Evolutionary conservation across 1,140 invertebrate species (phyloP), one percentile per base, ranked within the genome.

Genomic region (Heliconius hewitsoni): DNA sequence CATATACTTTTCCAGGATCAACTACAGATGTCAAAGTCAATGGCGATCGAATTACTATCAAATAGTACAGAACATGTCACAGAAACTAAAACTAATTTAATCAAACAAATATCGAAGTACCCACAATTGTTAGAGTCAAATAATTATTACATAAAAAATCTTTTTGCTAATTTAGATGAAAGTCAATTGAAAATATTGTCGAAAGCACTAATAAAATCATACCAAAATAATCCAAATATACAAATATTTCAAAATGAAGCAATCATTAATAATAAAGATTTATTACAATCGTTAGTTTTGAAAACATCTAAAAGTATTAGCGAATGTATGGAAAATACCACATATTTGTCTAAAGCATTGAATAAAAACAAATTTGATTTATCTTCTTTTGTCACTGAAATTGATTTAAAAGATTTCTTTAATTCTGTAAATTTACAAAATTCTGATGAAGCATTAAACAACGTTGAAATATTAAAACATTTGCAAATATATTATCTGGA

Each of bases 401-500:
- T 81, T 27, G 73, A 92, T 78, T 74, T 90, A 39, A 82, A 79
- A 76, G 80, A 87, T 9, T 90, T 83, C 79, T 90, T 93, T 37
- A 79, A 89, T 70, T 57, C 78, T 50, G 71, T 91, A 8, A 76
- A 72, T n/a, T 66, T 89, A 57, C 78, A 87, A 57, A 82, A 82
- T 46, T 78, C 86, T 75, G 87, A 87, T 50, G 83, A 83, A 60
- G 78, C 90, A 3, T 72, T 75, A 23, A 85, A 83, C 19, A 86
- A 82, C 70, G 6, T 94, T 3, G 85, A 90, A 8, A 80, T 93
- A 18, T 79, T 92, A 30, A 90, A 90, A 73, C 75, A 89, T 39
- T 78, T 94, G 57, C 85, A 88, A 78, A 86, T 94, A 60, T 82
- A 87, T 42, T 88, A 93, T 86, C 82, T 94, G 50, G 89, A 91